Conservation (phyloP, 2,797 vertebrate genomes). For the Diceros bicornis region DNA sequence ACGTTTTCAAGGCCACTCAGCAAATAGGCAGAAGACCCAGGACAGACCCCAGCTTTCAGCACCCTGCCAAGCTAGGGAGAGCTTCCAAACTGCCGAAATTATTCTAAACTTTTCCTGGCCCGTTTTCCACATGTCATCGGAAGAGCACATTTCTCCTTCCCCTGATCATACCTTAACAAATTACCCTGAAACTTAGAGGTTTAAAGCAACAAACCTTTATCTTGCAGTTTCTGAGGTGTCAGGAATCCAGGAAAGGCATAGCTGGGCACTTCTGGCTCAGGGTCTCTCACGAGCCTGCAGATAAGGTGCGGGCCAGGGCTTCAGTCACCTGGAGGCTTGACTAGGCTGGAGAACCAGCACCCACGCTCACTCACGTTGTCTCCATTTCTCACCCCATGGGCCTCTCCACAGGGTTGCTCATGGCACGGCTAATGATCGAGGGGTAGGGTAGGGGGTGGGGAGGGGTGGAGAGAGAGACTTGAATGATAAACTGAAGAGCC, state of each 20-base stretch:
- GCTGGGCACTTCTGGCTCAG: neutral
- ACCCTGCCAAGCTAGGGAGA: neutral
- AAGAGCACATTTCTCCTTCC: constrained; percentile 26
- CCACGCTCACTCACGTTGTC: neutral
- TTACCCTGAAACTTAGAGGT: neutral
- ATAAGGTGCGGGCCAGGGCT: neutral
- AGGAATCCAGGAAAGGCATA: neutral
- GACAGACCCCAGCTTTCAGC: neutral
- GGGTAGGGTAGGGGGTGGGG: neutral
- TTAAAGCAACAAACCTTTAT: neutral
- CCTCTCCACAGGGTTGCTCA: neutral
- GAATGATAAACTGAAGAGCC: neutral
- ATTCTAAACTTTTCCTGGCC: neutral
- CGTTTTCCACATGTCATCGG: neutral
- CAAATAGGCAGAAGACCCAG: neutral
- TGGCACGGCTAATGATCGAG: neutral
- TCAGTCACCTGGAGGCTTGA: neutral
- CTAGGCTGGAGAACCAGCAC: neutral
- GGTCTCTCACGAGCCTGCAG: neutral
- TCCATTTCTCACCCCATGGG: neutral
- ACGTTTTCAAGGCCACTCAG: neutral
- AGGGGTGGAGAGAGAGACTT: neutral
- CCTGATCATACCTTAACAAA: neutral
- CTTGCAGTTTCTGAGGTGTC: constrained; percentile 44
- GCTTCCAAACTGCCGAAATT: neutral